phyloP scores from a whole-genome alignment of 2,797 vertebrate genomes.

The Acanthiza pusilla region DNA sequence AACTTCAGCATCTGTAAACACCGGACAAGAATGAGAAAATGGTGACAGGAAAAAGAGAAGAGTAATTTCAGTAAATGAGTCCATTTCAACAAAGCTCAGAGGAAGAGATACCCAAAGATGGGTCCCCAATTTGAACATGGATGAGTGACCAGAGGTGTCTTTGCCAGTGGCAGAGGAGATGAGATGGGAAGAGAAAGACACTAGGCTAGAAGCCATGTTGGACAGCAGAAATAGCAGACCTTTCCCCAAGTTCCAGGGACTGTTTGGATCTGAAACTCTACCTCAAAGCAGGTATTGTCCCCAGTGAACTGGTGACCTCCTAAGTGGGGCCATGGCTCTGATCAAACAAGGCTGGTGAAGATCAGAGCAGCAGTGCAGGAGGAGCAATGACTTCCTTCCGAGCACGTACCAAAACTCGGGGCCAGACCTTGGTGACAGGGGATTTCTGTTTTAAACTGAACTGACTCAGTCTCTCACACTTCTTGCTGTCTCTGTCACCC shows the following conservation, averaged over 20 bases:
- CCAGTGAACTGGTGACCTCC: neutral
- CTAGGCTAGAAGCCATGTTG: neutral
- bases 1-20: neutral
- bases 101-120: neutral
- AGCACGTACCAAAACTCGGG: neutral
- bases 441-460: neutral
- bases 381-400: neutral
- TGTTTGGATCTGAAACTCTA: neutral
- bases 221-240: neutral
- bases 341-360: neutral
- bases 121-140: neutral
- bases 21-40: neutral
- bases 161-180: neutral
- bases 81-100: neutral
- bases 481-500: neutral
- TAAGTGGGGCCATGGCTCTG: neutral
- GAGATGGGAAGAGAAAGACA: neutral
- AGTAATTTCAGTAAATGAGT: neutral
- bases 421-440: neutral
- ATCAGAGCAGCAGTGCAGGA: accelerated
- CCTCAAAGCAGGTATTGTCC: neutral
- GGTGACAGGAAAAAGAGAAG: neutral
- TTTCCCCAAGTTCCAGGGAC: neutral
- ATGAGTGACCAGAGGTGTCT: neutral
- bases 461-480: neutral